These are phyloP conservation scores for Allophyes oxyacanthae DNA, from an alignment of 2,888 invertebrate genomes.

Conservation along the genomic window DNA sequence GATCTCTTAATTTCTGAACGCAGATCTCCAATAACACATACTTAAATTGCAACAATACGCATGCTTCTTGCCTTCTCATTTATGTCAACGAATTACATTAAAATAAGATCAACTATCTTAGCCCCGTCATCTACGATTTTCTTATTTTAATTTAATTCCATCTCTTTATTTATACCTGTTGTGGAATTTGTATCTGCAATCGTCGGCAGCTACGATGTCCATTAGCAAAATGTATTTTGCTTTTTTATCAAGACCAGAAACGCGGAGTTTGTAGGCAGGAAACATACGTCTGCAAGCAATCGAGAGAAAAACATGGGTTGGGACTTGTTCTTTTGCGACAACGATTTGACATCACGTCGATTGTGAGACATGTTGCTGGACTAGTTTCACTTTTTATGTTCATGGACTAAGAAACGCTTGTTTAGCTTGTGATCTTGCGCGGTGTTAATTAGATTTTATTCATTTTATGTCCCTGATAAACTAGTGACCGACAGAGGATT, in stretches of 20 bases:
- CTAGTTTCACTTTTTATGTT: constrained; percentile 81
- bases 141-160: constrained; percentile 88
- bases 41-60: constrained; percentile 81
- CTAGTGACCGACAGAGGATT: constrained; percentile 35
- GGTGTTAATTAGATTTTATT: constrained; percentile 74
- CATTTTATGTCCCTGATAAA: constrained; percentile 54
- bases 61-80: constrained; percentile 91
- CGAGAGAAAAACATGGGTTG: constrained; percentile 88
- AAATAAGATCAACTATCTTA: constrained; percentile 80
- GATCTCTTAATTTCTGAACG: constrained; percentile 56
- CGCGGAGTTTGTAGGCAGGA: constrained; percentile 99
- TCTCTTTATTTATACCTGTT: constrained; percentile 92
- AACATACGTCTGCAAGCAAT: constrained; percentile 97
- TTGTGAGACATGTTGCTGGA: constrained; percentile 84
- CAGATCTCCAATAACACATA: constrained; percentile 77
- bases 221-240: constrained; percentile 99
- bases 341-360: constrained; percentile 87
- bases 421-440: constrained; percentile 86
- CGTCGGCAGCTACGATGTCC: constrained; percentile 99
- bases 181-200: constrained; percentile 98
- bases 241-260: constrained; percentile 98
- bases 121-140: constrained; percentile 68
- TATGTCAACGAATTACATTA: constrained; percentile 83
- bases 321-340: constrained; percentile 85
- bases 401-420: constrained; percentile 70